phyloP scores from a whole-genome alignment of 1,140 invertebrate genomes.

The Rhynchophorus ferrugineus region DNA sequence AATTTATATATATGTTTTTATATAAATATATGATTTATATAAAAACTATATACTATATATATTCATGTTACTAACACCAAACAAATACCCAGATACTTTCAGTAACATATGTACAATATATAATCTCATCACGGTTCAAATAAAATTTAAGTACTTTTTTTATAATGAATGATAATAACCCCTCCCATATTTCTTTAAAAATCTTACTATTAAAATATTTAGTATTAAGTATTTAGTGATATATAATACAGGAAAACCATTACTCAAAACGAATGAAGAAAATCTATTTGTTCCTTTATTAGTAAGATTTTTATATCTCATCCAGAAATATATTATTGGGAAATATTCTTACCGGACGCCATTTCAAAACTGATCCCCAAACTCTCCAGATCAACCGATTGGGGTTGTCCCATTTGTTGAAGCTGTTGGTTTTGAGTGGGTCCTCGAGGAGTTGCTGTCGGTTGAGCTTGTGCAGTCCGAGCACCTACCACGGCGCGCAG shows the following conservation, averaged over 20 bases:
- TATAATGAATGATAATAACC: background rate
- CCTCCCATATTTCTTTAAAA: background rate
- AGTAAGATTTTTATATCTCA: no score
- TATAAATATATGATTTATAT: no score
- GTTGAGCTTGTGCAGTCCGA: constrained; percentile 52
- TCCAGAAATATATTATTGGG: no score
- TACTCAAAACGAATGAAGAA: no score
- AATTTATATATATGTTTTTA: no score
- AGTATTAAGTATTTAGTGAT: no score
- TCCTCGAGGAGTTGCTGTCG: constrained; percentile 28
- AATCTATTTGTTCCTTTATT: no score
- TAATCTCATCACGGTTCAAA: background rate
- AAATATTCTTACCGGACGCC: constrained; percentile 49
- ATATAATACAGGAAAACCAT: no score
- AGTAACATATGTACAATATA: background rate
- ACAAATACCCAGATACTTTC: background rate
- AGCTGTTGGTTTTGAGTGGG: constrained; percentile 27
- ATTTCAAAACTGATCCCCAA: constrained; percentile 63
- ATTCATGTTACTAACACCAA: background rate
- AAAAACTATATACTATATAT: no score
- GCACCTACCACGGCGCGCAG: constrained; percentile 78
- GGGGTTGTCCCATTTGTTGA: constrained; percentile 26
- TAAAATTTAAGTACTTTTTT: background rate
- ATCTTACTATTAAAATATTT: background rate
- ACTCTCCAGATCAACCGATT: constrained; percentile 53